Evolutionary conservation across 2,888 invertebrate species (phyloP), one percentile per base, ranked within the genome.

Genomic region (Lithodes maja): DNA sequence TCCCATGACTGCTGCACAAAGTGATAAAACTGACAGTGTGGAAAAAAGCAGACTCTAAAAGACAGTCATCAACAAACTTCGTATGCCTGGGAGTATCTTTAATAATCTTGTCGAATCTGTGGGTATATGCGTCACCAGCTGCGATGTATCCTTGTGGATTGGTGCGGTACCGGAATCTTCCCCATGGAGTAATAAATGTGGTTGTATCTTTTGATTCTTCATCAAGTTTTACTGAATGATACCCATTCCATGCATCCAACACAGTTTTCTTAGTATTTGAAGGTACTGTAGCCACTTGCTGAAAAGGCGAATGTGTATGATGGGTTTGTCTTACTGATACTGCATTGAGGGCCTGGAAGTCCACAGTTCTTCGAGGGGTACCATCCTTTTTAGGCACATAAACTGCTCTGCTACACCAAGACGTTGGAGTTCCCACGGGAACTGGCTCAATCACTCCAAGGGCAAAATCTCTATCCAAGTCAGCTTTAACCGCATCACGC

Each of bases 131-230:
- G 33, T 87, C 82, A 17, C 83, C 83, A 9, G 83, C 83, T 5
- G 87, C 83, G 12, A 54, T 77, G 75, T 77, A 87, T 1, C 83
- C 87, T 17, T 87, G 83, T 15, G 53, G 87, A 5, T 74, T 54
- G 1, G 68, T 33, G 12, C 52, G 7, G 50, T 87, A 83, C 5
- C 78, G 55, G 17, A 52, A 87, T 1, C 83, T 74, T 2, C 87
- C 87, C 75, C 75, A 87, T 7, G 75, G 75, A 12, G 55, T 83
- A 1, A 87, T 82, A 50, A 83, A 83, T 2, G 83, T 83, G 1
- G 82, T 54, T 1, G 61, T 7, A 49, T 83, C 50, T 12, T 17
- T 5, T 52, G 83, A 52, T 17, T 75, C 49, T 12, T 2, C 12
- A 15, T 33, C 33, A 1, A 87, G 75, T 49, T 50, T n/a, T 2